Percentiles rank a stretch among this genome's conserved stretches.
phyloP scores from a whole-genome alignment of 2,113 vertebrate species.

The Apteryx owenii region DNA sequence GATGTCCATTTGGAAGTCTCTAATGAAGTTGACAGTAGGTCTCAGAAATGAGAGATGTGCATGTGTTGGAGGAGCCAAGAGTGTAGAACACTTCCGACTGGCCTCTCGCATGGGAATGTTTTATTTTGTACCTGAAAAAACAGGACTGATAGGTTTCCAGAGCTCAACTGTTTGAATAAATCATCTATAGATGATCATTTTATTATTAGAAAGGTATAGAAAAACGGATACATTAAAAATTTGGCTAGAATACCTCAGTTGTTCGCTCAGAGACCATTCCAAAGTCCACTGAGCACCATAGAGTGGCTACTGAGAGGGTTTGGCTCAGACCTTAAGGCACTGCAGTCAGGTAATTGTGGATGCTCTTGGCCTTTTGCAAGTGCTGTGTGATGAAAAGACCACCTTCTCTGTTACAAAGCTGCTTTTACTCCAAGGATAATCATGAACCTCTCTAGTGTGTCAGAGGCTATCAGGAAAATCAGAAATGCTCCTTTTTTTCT shows the following conservation, averaged over 20 bases:
- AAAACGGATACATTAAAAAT: neutral
- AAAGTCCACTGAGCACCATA: neutral
- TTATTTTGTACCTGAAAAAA: neutral
- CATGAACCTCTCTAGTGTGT: neutral
- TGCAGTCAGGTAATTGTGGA: neutral
- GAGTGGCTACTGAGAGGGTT: neutral
- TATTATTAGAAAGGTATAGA: neutral
- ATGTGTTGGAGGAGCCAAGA: fast-evolving
- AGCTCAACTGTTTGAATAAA: neutral
- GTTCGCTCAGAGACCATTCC: neutral
- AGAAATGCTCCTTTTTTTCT: fast-evolving
- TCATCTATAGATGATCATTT: neutral
- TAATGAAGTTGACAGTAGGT: neutral
- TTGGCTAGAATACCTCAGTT: neutral
- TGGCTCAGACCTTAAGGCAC: neutral
- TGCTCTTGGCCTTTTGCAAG: neutral
- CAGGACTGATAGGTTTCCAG: neutral
- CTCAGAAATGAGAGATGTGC: neutral
- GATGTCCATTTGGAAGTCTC: neutral
- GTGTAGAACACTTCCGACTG: neutral
- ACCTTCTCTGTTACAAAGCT: neutral
- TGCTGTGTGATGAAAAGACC: neutral
- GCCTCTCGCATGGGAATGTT: neutral
- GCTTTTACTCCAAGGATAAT: neutral
- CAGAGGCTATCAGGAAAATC: neutral